Evolutionary conservation across 2,888 invertebrate species (phyloP).

Genomic region (Epicampocera succincta): DNA sequence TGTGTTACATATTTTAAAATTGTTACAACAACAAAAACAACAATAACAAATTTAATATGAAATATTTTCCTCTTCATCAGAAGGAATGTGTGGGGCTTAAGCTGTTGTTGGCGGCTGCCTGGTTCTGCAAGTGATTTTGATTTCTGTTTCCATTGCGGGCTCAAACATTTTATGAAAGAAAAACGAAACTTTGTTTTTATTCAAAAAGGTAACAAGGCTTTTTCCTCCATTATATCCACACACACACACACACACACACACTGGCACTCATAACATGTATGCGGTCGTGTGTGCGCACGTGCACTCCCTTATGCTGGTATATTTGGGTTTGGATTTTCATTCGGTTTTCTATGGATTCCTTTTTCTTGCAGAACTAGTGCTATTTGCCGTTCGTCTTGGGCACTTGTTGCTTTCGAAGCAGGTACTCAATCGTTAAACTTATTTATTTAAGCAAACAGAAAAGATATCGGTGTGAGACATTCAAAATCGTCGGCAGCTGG

Average conservation of each 20-base stretch:
- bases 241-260: no score
- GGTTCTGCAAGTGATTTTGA: slow-evolving; percentile 2
- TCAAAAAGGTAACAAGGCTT: slow-evolving; percentile 54
- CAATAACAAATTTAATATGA: neutral
- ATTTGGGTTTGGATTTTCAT: slow-evolving; percentile 44
- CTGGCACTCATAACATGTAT: no score
- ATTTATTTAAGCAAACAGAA: slow-evolving; percentile 18
- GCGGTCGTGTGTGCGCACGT: no score
- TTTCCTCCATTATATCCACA: neutral
- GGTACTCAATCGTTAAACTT: slow-evolving; percentile 49
- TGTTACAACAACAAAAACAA: slow-evolving; percentile 25
- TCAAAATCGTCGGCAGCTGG: neutral
- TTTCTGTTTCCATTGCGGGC: slow-evolving; percentile 28
- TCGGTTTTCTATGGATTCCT: slow-evolving; percentile 8
- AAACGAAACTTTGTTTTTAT: slow-evolving; percentile 29
- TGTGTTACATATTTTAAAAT: slow-evolving; percentile 51
- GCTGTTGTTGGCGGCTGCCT: slow-evolving; percentile 19
- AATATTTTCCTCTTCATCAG: neutral
- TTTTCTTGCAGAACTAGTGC: slow-evolving; percentile 21
- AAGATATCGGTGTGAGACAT: slow-evolving; percentile 47
- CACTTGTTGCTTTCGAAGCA: slow-evolving; percentile 65
- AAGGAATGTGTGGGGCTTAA: slow-evolving; percentile 42
- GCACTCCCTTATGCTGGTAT: no score
- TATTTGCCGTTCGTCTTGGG: slow-evolving; percentile 23
- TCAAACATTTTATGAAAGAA: slow-evolving; percentile 38